phyloP scores from a whole-genome alignment of 2,797 vertebrate genomes.

The Sebastes iracundus region DNA sequence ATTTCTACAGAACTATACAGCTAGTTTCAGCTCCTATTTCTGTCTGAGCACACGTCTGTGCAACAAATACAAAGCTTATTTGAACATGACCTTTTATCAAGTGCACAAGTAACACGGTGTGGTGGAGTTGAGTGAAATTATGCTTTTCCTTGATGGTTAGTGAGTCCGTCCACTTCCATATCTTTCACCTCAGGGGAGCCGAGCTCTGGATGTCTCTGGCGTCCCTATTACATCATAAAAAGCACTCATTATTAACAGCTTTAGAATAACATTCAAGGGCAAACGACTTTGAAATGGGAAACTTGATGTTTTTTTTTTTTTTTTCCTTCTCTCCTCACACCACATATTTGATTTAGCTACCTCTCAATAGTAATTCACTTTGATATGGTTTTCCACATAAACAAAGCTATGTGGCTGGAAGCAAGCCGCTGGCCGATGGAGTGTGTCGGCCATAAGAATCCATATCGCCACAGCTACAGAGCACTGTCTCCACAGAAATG shows the following conservation, averaged over 20 bases:
- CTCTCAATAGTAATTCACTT: slow-evolving; percentile 75
- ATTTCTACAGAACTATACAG: neutral
- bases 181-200: slow-evolving; percentile 68
- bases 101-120: slow-evolving; percentile 47
- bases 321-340: slow-evolving; percentile 34
- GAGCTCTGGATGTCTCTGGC: slow-evolving; percentile 53
- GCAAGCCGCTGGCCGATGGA: slow-evolving; percentile 74
- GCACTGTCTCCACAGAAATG: slow-evolving; percentile 69
- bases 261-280: slow-evolving; percentile 74
- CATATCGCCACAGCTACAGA: slow-evolving; percentile 70
- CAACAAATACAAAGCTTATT: slow-evolving; percentile 52
- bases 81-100: slow-evolving; percentile 67
- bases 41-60: slow-evolving; percentile 4
- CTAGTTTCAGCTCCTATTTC: slow-evolving; percentile 26
- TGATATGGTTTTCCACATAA: slow-evolving; percentile 81
- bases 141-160: slow-evolving; percentile 56
- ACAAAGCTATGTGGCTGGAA: slow-evolving; percentile 78
- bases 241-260: slow-evolving; percentile 69
- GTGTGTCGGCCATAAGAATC: slow-evolving; percentile 77
- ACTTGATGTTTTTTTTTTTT: slow-evolving; percentile 60
- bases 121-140: slow-evolving; percentile 55
- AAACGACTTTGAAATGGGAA: slow-evolving; percentile 78
- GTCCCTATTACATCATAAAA: slow-evolving; percentile 74
- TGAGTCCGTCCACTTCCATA: slow-evolving; percentile 63
- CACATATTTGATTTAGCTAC: slow-evolving; percentile 79